Base-by-base conservation (phyloP, 2,113 vertebrate species). In the Ophthalmolycus amberensis region DNA sequence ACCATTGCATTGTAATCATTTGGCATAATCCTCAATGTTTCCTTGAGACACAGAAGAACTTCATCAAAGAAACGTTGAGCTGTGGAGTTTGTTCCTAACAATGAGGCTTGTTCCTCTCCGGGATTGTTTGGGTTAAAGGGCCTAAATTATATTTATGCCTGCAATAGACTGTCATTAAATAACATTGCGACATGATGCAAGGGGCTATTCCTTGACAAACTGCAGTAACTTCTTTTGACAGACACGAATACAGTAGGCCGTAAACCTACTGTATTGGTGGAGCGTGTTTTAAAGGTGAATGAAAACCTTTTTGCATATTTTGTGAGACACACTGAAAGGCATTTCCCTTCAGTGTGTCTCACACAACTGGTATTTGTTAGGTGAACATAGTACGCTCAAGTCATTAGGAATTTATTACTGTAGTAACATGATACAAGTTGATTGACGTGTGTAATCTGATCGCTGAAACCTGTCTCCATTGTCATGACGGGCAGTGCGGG, bases 381-480 rank as follows among this genome's bases (percentile, higher is more conserved):
- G 32, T 34, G 32, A 34, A 34, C 32, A 34, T 34, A 16, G 29
- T 20, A 37, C 34, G 4, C 5, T 63, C 9, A 29, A 37, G 25
- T 75, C 60, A 79, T 83, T 63, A 83, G 71, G 25, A 75, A 71
- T 79, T 12, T 4, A 67, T 68, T 1, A 5, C 56, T 46, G 16
- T 54, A 38, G 44, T 48, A 42, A 29, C 44, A 71, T 71, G 72
- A 71, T 76, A 52, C 16, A 59, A 48, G 67, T 12, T 27, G 44
- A 87, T n/a, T 40, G 20, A 66, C n/a, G 22, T 72, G 8, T 32
- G 76, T 73, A 77, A 77, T 29, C n/a, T 15, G 22, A 73, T 76
- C 15, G 4, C 14, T 63, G 2, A 50, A 71, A 63, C 4, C 9
- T 9, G 18, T 80, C 69, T 71, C 32, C 5, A 11, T 52, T 72